Evolutionary conservation across 1,140 invertebrate species (phyloP).

Genomic region (Drosophila oshimai): DNA sequence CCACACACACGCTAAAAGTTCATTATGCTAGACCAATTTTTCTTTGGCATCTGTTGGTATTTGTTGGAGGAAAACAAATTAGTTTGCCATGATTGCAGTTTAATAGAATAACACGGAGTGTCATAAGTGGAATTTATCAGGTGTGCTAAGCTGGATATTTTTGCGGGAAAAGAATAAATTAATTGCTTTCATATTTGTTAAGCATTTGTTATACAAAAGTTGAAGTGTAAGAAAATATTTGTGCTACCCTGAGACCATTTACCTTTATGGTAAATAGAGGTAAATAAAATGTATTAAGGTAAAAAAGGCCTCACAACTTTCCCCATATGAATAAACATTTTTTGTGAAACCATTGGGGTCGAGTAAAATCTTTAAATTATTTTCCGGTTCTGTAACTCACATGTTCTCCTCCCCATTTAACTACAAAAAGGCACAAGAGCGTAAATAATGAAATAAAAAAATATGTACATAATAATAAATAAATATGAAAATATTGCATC

Average conservation of each 20-base stretch:
- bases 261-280: too few species aligned
- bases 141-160: conserved; percentile 13
- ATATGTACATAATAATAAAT: conserved; percentile 50
- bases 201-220: background rate
- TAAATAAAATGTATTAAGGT: too few species aligned
- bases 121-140: conserved; percentile 20
- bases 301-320: background rate
- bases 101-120: conserved; percentile 52
- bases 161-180: background rate
- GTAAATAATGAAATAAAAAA: conserved; percentile 65
- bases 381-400: conserved; percentile 6
- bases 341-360: background rate
- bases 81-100: conserved; percentile 51
- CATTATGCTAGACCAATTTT: conserved; percentile 51
- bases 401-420: conserved; percentile 42
- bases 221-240: too few species aligned
- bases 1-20: conserved; percentile 61
- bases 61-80: conserved; percentile 54
- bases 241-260: too few species aligned
- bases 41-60: conserved; percentile 43
- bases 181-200: conserved; percentile 13
- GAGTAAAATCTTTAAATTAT: conserved; percentile 33
- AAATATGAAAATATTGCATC: conserved; percentile 68
- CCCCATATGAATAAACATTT: background rate
- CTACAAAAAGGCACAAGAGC: conserved; percentile 63